Base-by-base conservation (phyloP, 2,113 vertebrate species). In the Lasiurus cinereus region DNA sequence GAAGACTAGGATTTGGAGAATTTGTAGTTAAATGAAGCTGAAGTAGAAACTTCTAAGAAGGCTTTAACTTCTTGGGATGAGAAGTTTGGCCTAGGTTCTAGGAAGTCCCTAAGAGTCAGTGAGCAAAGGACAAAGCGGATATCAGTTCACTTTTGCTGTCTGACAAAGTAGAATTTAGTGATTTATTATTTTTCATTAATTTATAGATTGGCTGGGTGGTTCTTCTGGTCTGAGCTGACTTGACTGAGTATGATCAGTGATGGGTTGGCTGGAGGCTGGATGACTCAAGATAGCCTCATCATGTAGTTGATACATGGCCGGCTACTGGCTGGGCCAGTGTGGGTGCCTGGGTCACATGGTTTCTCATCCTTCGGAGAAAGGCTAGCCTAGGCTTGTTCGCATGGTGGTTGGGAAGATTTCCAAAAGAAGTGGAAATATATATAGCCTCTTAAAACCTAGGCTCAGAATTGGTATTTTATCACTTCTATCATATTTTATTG, bases 161-260 rank as follows among this genome's bases (percentile, higher is more conserved):
- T 66, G 87, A 93, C 10, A 96, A 93, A 52, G 29, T 22, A 59
- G 64, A 93, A 77, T 66, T 50, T 70, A 88, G 27, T 91, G 46
- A 50, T 62, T 69, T 85, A 85, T 72, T 67, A 74, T 79, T 94
- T 90, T 29, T 90, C 70, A 86, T 6, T 83, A 21, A 59, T 39
- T 24, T 83, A 5, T 54, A 66, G 27, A 22, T 56, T 39, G 73
- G 39, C 46, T 78, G 77, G 39, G 21, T 86, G 74, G 22, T 74
- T 73, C 56, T 96, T 90, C 56, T 92, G 19, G 16, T 80, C 67
- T 93, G 46, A 18, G 16, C 22, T 87, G 70, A 56, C 66, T 87
- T 66, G 62, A 73, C 27, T 72, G 54, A 72, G 72, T 46, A 19
- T 39, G n/a, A 72, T 83, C 36, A 76, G 56, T 62, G 13, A 50